These are phyloP conservation scores for Ibycter americanus DNA, from an alignment of 2,797 vertebrate genomes.

Conservation along the genomic window DNA sequence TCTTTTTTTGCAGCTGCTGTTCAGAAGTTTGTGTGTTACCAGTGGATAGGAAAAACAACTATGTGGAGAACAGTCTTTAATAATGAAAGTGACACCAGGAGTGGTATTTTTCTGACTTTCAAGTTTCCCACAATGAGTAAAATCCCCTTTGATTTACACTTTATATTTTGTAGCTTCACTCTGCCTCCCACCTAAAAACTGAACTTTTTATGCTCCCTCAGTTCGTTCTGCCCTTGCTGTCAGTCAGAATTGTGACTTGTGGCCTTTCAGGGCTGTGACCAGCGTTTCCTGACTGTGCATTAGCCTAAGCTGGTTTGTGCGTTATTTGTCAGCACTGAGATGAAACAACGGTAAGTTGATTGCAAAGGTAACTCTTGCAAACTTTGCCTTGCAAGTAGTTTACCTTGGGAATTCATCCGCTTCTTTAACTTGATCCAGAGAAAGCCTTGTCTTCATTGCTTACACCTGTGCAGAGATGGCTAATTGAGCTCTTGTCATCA, in stretches of 20 bases:
- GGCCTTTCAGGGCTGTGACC: not conserved
- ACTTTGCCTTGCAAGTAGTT: not conserved
- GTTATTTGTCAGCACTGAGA: not conserved
- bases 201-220: not conserved
- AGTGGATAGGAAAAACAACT: not conserved
- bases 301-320: not conserved
- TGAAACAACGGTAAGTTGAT: not conserved
- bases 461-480: not conserved
- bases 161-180: not conserved
- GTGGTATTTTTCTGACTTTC: not conserved
- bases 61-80: not conserved
- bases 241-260: not conserved
- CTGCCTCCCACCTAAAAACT: not conserved
- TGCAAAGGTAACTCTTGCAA: not conserved
- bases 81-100: not conserved
- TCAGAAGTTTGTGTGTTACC: not conserved
- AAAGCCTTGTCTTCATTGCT: not conserved
- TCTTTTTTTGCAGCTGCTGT: not conserved
- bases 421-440: not conserved
- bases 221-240: not conserved
- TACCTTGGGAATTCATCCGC: conserved; percentile 6
- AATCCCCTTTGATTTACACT: not conserved
- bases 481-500: conserved; percentile 27
- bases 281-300: not conserved
- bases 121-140: not conserved